phyloP scores from a whole-genome alignment of 1,140 invertebrate species.

The Stegodyphus dumicola region DNA sequence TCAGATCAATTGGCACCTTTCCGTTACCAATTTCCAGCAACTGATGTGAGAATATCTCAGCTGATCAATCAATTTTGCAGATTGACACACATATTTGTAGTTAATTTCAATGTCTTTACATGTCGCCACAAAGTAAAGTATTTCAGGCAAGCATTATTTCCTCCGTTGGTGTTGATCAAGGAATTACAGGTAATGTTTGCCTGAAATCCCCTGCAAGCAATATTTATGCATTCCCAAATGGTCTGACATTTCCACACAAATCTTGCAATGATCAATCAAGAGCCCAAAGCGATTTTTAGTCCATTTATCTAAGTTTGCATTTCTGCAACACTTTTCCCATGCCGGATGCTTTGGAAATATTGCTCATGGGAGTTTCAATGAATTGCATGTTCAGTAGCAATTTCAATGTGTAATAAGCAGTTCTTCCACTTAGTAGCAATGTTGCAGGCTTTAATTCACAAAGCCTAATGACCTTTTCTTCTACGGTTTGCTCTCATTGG shows the following conservation, averaged over 20 bases:
- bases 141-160: slow-evolving; percentile 65
- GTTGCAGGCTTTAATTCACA: no score
- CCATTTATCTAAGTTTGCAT: slow-evolving; percentile 67
- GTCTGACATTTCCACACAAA: slow-evolving; percentile 32
- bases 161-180: no score
- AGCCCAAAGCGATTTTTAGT: slow-evolving; percentile 68
- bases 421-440: no score
- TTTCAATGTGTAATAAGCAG: no score
- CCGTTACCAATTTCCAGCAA: slow-evolving; percentile 9
- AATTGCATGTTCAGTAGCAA: slow-evolving; percentile 57
- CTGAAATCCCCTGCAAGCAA: slow-evolving; percentile 65
- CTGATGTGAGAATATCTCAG: slow-evolving; percentile 41
- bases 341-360: slow-evolving; percentile 62
- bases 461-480: no score
- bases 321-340: slow-evolving; percentile 64
- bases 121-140: slow-evolving; percentile 65
- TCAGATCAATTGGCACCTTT: slow-evolving; percentile 40
- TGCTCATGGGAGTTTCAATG: slow-evolving; percentile 62
- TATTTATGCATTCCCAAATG: slow-evolving; percentile 66
- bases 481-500: no score
- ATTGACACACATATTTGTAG: slow-evolving; percentile 62
- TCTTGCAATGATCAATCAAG: slow-evolving; percentile 66
- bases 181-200: slow-evolving; percentile 66
- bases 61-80: slow-evolving; percentile 18
- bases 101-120: slow-evolving; percentile 58